Conservation (phyloP, 2,797 vertebrate genomes). For the Scolopax bukidnonensis region DNA sequence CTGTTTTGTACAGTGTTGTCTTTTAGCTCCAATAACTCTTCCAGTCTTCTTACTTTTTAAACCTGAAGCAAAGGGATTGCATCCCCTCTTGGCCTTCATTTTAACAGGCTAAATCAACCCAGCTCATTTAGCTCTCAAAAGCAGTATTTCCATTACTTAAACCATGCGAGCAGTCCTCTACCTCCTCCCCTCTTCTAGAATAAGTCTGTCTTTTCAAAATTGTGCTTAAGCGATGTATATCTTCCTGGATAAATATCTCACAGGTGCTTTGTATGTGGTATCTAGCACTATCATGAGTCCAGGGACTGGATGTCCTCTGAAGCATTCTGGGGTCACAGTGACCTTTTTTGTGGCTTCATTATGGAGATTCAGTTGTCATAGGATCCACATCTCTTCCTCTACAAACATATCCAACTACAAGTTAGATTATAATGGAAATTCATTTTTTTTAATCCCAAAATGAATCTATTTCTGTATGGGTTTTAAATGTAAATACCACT, state of each 20-base stretch:
- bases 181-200: not conserved
- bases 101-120: not conserved
- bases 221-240: not conserved
- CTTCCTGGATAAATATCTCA: not conserved
- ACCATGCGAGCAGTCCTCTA: not conserved
- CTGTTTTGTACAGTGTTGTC: not conserved
- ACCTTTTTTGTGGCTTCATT: not conserved
- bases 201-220: not conserved
- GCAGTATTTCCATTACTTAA: not conserved
- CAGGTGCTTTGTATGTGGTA: not conserved
- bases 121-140: not conserved
- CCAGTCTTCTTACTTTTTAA: not conserved
- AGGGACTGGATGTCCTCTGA: not conserved
- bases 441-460: not conserved
- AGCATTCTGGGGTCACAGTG: not conserved
- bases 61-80: not conserved
- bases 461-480: not conserved
- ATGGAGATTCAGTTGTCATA: not conserved
- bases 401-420: not conserved
- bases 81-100: not conserved
- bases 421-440: not conserved
- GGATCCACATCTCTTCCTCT: not conserved
- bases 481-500: not conserved
- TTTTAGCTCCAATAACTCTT: not conserved
- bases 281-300: fast-evolving